phyloP scores from a whole-genome alignment of 2,888 invertebrate genomes.

The Ennomos quercinarius region DNA sequence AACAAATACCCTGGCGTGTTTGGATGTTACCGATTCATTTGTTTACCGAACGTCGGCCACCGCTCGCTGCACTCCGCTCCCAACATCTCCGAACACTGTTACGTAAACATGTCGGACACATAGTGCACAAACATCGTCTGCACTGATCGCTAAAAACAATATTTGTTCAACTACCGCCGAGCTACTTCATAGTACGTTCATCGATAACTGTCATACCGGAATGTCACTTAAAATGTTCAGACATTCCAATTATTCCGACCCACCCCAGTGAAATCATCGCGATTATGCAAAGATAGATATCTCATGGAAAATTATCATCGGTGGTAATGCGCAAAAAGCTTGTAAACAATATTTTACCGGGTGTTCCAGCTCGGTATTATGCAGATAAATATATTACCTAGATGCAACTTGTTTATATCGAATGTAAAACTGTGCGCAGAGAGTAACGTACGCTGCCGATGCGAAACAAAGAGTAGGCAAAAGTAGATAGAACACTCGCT shows the following conservation, averaged over 20 bases:
- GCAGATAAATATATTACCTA: constrained; percentile 43
- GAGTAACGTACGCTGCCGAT: constrained; percentile 22
- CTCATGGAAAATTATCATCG: constrained; percentile 61
- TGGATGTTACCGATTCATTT: constrained; percentile 61
- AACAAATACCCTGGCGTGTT: constrained; percentile 63
- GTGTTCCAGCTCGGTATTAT: constrained; percentile 45
- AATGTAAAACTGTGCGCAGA: constrained; percentile 30
- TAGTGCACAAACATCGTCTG: constrained; percentile 72
- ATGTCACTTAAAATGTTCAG: constrained; percentile 33
- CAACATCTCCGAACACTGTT: constrained; percentile 71
- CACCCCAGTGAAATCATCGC: constrained; percentile 40
- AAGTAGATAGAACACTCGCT: constrained; percentile 22
- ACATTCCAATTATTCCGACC: constrained; percentile 31
- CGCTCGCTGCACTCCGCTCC: constrained; percentile 50
- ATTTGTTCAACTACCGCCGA: constrained; percentile 73
- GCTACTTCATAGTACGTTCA: constrained; percentile 45
- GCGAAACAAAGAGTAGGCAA: constrained; percentile 27
- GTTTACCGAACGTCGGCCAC: constrained; percentile 53
- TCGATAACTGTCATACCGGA: constrained; percentile 37
- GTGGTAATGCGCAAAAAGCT: constrained; percentile 61
- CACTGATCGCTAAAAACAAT: constrained; percentile 83
- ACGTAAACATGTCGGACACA: constrained; percentile 74
- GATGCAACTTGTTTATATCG: constrained; percentile 33
- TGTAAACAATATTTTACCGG: constrained; percentile 60
- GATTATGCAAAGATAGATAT: constrained; percentile 48